Base-by-base conservation (phyloP, 2,113 vertebrate genomes). In the Strix aluco region DNA sequence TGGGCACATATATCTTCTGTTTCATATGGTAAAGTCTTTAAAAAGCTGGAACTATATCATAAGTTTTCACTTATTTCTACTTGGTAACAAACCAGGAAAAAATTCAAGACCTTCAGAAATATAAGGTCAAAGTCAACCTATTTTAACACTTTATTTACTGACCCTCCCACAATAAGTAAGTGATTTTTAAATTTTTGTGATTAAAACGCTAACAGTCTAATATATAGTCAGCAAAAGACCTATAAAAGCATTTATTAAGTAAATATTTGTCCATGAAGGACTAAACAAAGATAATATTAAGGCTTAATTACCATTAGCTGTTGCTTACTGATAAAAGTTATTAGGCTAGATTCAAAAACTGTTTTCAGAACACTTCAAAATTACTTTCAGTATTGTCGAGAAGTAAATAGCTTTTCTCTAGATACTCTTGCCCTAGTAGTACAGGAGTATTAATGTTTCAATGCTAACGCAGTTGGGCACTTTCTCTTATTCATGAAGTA, bases 131-230 rank as follows among this genome's bases (percentile, higher is more conserved):
- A 97, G 86, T 95, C 91, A 88, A 97, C 86, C 88, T 98, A 91
- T 97, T 97, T 90, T 97, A 97, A 87, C 72, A 84, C 52, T 97
- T 95, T 96, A 72, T 97, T 98, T 98, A 94, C 95, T 88, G 87
- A 93, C 94, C 79, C 75, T 96, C 47, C 21, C 87, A 97, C 94
- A 97, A 97, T 61, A 98, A 98, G 92, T 82, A 82, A 96, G 84
- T 92, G 96, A 97, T 94, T 98, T 96, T 96, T 2, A 91, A 97
- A 96, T 93, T 95, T 96, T 95, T 88, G 84, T 95, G 92, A 96
- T 98, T 97, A 90, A 97, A 98, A 94, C 61, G 4, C 57, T 97
- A 95, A 93, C 6, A 34, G 85, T 95, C 93, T 95, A 95, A 93
- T 94, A 96, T 69, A 93, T 88, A 97, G 85, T 87, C 82, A 91